Evolutionary conservation across 1,140 invertebrate genomes (phyloP), one percentile per base, ranked within the genome.

Genomic region (Anoplophora glabripennis): DNA sequence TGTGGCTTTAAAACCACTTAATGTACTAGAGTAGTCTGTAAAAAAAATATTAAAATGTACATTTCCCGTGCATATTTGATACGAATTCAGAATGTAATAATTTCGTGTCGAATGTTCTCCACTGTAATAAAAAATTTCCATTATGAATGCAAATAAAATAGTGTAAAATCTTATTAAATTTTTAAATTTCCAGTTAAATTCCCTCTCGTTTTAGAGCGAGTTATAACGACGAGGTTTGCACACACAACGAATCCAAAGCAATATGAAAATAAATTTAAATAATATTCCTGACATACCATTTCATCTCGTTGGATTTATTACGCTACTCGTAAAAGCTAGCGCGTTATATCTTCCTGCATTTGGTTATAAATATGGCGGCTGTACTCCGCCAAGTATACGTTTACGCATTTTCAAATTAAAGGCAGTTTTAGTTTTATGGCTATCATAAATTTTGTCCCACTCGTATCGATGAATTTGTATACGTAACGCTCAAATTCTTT

Each of bases 291-390:
- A 58, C 51, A 46, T 66, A 41, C 44, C 54, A 48, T 66, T 59
- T 62, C 64, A 60, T 66, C 57, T 59, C 60, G 57, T 59, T 63
- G 64, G 53, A 61, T 66, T 66, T 66, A 66, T 63, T 57, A 53
- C 61, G 48, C 52, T 34, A 48, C 37, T 57, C 57, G 57, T 62
- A 59, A 60, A 65, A 65, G 56, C 58, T 11, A 53, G 44, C 17
- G 48, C 56, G 49, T 63, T 63, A 59, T 58, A 49, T 38, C 38
- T 46, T 40, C 61, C 18, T 48, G 42, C 46, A 52, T 53, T 44
- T 40, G 59, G 46, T 56, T 41, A 61, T 63, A 63, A 63, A 63
- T 63, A 63, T 63, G 61, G 42, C 15, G 11, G 38, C 9, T 10
- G 40, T 11, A 10, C 15, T 47, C 33, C 15, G 34, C 18, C 42